phyloP scores from a whole-genome alignment of 2,113 vertebrate genomes.

The Donacobius atricapilla region DNA sequence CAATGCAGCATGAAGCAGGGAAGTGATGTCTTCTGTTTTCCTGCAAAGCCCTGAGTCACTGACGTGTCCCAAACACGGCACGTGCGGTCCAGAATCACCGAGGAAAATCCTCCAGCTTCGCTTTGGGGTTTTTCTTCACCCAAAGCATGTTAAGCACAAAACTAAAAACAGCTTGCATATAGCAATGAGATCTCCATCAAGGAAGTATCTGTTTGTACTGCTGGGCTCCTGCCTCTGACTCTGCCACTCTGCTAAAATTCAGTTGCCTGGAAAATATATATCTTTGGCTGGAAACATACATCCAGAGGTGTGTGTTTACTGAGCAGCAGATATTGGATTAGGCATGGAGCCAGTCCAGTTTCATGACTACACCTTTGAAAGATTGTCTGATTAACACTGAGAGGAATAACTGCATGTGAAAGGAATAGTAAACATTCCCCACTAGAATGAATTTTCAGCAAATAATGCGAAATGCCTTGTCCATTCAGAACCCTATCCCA shows the following conservation, averaged over 20 bases:
- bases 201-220: not conserved
- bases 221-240: not conserved
- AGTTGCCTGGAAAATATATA: not conserved
- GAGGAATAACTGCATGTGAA: constrained; percentile 48
- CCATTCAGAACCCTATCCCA: not conserved
- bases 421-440: constrained; percentile 16
- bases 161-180: not conserved
- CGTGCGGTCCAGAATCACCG: not conserved
- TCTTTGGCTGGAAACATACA: not conserved
- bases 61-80: not conserved
- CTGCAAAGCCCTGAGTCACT: not conserved
- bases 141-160: not conserved
- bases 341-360: constrained; percentile 7
- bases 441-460: not conserved
- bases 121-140: not conserved
- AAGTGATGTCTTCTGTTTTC: not conserved
- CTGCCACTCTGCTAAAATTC: constrained; percentile 21
- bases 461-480: not conserved
- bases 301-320: not conserved
- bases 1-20: not conserved
- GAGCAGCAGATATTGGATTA: constrained; percentile 31
- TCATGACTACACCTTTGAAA: constrained; percentile 41
- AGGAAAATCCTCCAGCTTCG: not conserved
- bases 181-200: not conserved
- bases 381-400: constrained; percentile 34